Conservation (phyloP, 1,140 invertebrate species). For the Hermatobates lingyangjiaoensis region DNA sequence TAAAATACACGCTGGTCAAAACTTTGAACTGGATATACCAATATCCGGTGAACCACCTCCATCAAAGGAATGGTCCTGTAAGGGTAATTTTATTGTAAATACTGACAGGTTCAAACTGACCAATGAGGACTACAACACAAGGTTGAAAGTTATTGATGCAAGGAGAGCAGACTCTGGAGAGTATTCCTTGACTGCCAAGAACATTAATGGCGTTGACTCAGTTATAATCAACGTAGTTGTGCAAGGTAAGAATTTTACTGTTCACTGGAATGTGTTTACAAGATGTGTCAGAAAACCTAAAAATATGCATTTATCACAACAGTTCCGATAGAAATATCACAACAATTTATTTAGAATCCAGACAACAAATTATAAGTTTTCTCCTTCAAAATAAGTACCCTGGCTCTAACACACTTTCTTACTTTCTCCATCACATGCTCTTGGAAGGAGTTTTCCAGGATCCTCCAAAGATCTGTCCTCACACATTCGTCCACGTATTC, state of each 20-base stretch:
- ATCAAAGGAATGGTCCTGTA: constrained; percentile 76
- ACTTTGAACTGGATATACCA: constrained; percentile 85
- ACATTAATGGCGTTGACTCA: constrained; percentile 74
- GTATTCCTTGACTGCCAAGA: constrained; percentile 78
- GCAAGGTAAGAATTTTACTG: constrained; percentile 30
- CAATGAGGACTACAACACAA: constrained; percentile 73
- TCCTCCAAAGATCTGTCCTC: no score
- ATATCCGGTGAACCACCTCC: constrained; percentile 87
- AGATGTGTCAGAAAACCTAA: no score
- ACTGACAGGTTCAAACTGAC: constrained; percentile 56
- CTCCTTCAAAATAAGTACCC: no score
- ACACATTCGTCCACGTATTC: no score
- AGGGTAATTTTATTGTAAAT: constrained; percentile 56
- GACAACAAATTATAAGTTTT: no score
- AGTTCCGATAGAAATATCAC: no score
- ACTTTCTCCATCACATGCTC: no score
- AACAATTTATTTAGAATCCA: no score
- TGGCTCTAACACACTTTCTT: no score
- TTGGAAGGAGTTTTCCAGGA: no score
- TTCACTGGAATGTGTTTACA: no score
- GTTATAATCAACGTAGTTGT: constrained; percentile 78
- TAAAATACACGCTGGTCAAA: constrained; percentile 76
- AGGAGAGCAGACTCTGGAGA: constrained; percentile 73
- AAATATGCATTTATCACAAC: no score
- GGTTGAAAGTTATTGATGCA: constrained; percentile 70